A percentile compares a stretch with the other conserved stretches of the same genome.
Conservation (phyloP, 2,797 vertebrate genomes). For the Octomys mimax region DNA sequence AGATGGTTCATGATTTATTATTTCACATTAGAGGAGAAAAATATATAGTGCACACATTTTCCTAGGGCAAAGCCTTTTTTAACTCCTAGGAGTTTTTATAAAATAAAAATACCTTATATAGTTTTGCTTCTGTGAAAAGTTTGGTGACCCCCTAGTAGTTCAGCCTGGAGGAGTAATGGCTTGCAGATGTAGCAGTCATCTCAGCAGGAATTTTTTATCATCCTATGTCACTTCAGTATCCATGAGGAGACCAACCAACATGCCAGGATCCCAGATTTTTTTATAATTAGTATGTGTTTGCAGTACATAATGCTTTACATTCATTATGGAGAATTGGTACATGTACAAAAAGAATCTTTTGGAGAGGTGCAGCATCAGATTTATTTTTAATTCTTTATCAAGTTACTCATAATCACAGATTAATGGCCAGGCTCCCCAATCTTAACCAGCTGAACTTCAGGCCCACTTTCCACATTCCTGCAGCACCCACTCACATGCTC, state of each 20-base stretch:
- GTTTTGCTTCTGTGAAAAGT: background rate
- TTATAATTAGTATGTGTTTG: background rate
- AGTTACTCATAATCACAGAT: background rate
- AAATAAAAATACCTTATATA: background rate
- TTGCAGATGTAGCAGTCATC: background rate
- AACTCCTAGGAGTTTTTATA: background rate
- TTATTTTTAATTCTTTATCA: background rate
- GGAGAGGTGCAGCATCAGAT: background rate
- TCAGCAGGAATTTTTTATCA: background rate
- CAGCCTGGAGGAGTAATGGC: background rate
- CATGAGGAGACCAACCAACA: background rate
- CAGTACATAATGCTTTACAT: background rate
- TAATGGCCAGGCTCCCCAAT: background rate
- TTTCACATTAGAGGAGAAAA: background rate
- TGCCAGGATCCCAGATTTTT: background rate
- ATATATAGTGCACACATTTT: conserved; percentile 2
- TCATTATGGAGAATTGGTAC: background rate
- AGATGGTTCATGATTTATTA: background rate
- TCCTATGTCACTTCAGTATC: background rate
- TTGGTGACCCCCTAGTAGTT: background rate
- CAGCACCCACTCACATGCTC: fast-evolving
- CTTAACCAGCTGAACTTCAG: background rate
- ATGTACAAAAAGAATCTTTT: background rate
- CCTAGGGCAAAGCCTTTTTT: background rate
- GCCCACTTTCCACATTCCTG: background rate